Evolutionary conservation across 2,888 invertebrate species (phyloP), one percentile per base, ranked within the genome.

Genomic region (Eupithecia insigniata): DNA sequence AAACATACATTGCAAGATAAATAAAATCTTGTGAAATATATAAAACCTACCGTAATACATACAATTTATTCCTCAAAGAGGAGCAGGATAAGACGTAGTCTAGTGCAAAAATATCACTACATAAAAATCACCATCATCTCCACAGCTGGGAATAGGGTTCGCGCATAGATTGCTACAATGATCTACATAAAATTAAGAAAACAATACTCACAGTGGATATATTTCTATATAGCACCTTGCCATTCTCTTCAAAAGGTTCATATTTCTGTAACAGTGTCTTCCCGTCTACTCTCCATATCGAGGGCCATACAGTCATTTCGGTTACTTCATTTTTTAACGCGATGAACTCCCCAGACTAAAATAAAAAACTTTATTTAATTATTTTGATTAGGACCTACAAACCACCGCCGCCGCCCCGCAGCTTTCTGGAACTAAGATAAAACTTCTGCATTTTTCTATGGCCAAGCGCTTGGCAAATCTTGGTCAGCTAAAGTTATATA

Each of bases 211-310:
- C 98, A 88, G 97, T 97, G 67, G 97, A 97, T 93, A 97, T 97
- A 95, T 97, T 98, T 85, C 96, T 96, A 87, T 98, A 98, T 72
- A 97, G 95, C 73, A 96, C 96, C 91, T 96, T 96, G 73, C 97
- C 97, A 87, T 97, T 96, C 83, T 97, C 96, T 80, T 97, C 96
- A 83, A 97, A 97, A 6, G 97, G 97, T 87, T 97, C 97, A 84
- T 96, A 97, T 87, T 97, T 97, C 90, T 97, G 97, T 76, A 97
- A 89, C 78, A 97, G 94, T 28, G 96, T 96, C 90, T 97, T 97
- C 0, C 97, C 97, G 87, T 98, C 98, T 60, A 98, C 97, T 89
- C 98, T 96, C 98, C 98, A 99, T 83, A 99, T 96, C 8, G 97
- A 96, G 10, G 98, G 98, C 95, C 96, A 97, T 88, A 65, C 74